Percentiles rank a stretch among this genome's conserved stretches.
These are phyloP conservation scores for Eupsilia transversa DNA, from an alignment of 2,888 invertebrate genomes.

Conservation along the genomic window DNA sequence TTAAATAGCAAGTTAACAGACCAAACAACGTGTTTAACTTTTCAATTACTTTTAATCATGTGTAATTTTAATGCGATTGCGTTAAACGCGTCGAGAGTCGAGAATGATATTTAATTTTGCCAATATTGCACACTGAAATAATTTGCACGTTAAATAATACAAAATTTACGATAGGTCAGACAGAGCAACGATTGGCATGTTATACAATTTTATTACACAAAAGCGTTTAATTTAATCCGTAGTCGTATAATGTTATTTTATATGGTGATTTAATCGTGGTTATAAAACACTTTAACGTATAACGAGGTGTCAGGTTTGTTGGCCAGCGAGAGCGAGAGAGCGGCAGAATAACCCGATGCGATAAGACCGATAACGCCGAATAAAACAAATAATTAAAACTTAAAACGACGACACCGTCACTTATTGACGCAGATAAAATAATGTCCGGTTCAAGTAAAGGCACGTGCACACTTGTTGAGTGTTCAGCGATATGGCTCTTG, in stretches of 20 bases:
- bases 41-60: conserved; percentile 50
- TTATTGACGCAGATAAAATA: conserved; percentile 69
- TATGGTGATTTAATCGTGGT: conserved; percentile 72
- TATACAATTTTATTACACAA: conserved; percentile 73
- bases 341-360: conserved; percentile 53
- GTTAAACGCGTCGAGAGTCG: conserved; percentile 31
- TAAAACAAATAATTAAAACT: conserved; percentile 73
- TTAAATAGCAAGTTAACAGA: conserved; percentile 42
- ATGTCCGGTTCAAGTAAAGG: conserved; percentile 54
- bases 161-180: conserved; percentile 55
- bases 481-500: conserved; percentile 30
- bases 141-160: conserved; percentile 46
- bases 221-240: conserved; percentile 73
- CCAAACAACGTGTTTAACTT: conserved; percentile 54
- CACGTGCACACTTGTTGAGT: conserved; percentile 55
- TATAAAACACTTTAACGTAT: conserved; percentile 64
- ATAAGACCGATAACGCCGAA: conserved; percentile 69
- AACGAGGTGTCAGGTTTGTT: conserved; percentile 53
- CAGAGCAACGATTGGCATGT: conserved; percentile 62
- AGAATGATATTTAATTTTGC: conserved; percentile 44
- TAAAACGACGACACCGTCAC: conserved; percentile 36
- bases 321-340: conserved; percentile 61
- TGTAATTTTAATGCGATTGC: conserved; percentile 49
- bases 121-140: conserved; percentile 39
- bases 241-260: conserved; percentile 72